These are phyloP conservation scores for Strix occidentalis DNA, from an alignment of 2,797 vertebrate species.

Conservation along the genomic window DNA sequence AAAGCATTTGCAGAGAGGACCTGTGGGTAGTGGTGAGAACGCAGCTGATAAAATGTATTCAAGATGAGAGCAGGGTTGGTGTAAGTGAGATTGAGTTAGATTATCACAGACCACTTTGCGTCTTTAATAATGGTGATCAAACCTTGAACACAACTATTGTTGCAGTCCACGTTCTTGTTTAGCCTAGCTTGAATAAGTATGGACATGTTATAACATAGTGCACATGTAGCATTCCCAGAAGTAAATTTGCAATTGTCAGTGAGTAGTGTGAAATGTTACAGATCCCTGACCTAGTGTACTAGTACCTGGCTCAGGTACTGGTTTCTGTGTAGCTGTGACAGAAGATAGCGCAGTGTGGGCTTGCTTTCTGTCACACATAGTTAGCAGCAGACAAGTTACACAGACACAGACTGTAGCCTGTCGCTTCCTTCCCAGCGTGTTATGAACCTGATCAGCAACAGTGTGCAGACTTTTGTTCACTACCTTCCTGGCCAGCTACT, in stretches of 20 bases:
- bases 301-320: neutral
- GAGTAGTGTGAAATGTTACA: neutral
- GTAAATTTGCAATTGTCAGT: neutral
- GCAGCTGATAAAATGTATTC: neutral
- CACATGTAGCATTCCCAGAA: accelerated
- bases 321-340: neutral
- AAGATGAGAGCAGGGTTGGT: neutral
- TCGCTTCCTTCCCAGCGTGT: neutral
- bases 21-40: neutral
- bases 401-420: neutral
- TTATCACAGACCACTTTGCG: neutral
- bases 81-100: neutral
- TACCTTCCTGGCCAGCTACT: neutral
- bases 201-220: neutral
- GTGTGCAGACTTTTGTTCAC: neutral
- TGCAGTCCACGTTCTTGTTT: neutral
- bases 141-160: neutral
- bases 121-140: neutral
- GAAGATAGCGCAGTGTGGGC: neutral
- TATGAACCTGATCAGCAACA: neutral
- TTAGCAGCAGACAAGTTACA: neutral
- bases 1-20: neutral
- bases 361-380: neutral
- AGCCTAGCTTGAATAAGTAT: neutral
- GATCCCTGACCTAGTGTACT: neutral